phyloP scores from a whole-genome alignment of 2,888 invertebrate genomes.

The Choreutis nemorana region DNA sequence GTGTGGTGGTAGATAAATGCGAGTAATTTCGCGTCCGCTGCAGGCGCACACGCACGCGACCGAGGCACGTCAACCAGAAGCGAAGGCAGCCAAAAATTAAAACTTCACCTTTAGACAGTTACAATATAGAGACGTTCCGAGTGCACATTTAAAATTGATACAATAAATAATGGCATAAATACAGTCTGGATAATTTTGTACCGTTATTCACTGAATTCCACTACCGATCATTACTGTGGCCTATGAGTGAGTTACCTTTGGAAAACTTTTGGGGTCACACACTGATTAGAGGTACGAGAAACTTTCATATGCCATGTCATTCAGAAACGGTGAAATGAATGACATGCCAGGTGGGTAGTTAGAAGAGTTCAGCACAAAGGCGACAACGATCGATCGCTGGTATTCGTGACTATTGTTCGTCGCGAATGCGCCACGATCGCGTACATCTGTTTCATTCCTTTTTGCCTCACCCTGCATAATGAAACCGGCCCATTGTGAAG shows the following conservation, averaged over 20 bases:
- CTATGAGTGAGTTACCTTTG: no score
- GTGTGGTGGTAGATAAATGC: slow-evolving; percentile 42
- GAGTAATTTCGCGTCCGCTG: slow-evolving; percentile 56
- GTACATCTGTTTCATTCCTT: slow-evolving; percentile 63
- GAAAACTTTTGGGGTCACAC: no score
- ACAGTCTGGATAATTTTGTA: no score
- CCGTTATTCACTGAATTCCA: no score
- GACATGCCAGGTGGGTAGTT: slow-evolving; percentile 28
- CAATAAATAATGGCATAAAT: no score
- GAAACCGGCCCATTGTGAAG: slow-evolving; percentile 56
- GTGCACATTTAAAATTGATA: no score
- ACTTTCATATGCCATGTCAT: slow-evolving; percentile 35
- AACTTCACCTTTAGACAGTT: no score
- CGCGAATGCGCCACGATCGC: slow-evolving; percentile 43
- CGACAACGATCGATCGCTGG: slow-evolving; percentile 45
- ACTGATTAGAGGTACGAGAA: no score
- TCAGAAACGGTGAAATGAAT: slow-evolving; percentile 30
- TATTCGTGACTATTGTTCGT: slow-evolving; percentile 58
- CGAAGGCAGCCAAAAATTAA: no score
- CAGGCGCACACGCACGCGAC: slow-evolving; percentile 55
- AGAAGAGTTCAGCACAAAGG: slow-evolving; percentile 34
- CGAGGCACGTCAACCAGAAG: slow-evolving; percentile 35
- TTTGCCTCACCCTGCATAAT: slow-evolving; percentile 55
- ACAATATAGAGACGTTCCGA: no score
- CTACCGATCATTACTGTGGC: no score